Evolutionary conservation across 2,888 invertebrate species (phyloP).

Genomic region (Epinotia nisella): DNA sequence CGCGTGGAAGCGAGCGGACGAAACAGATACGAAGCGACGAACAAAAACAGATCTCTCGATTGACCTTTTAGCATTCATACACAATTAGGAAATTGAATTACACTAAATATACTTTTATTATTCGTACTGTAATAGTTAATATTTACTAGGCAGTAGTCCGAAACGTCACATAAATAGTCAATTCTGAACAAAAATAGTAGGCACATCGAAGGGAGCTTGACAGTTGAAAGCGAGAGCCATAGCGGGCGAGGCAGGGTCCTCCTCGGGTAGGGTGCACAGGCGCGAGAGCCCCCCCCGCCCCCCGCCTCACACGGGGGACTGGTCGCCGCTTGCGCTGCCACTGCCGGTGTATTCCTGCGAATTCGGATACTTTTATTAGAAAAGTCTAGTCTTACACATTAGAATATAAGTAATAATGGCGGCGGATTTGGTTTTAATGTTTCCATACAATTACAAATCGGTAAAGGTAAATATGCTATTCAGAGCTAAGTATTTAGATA

Average conservation of each 20-base stretch:
- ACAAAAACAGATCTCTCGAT: neutral
- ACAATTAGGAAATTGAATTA: too few relatives aligned
- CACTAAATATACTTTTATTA: too few relatives aligned
- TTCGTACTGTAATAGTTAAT: too few relatives aligned
- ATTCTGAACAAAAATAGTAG: constrained; percentile 30
- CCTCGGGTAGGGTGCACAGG: constrained; percentile 78
- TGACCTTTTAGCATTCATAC: neutral
- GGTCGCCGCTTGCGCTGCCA: constrained; percentile 79
- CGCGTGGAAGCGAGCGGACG: neutral
- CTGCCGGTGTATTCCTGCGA: constrained; percentile 80
- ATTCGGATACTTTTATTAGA: neutral
- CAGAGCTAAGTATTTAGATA: too few relatives aligned
- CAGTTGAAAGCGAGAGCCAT: constrained; percentile 38
- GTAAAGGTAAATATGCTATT: too few relatives aligned
- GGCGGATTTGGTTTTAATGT: too few relatives aligned
- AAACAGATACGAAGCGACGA: neutral
- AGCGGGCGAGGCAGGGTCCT: constrained; percentile 68
- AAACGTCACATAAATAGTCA: neutral
- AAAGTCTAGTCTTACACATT: too few relatives aligned
- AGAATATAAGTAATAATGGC: too few relatives aligned
- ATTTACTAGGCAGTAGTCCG: neutral
- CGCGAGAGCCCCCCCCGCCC: constrained; percentile 82
- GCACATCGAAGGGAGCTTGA: constrained; percentile 35
- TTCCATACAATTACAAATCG: too few relatives aligned
- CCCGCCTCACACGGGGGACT: constrained; percentile 81